Base-by-base conservation (phyloP, 1,140 invertebrate species). In the Drosophila suzukii region DNA sequence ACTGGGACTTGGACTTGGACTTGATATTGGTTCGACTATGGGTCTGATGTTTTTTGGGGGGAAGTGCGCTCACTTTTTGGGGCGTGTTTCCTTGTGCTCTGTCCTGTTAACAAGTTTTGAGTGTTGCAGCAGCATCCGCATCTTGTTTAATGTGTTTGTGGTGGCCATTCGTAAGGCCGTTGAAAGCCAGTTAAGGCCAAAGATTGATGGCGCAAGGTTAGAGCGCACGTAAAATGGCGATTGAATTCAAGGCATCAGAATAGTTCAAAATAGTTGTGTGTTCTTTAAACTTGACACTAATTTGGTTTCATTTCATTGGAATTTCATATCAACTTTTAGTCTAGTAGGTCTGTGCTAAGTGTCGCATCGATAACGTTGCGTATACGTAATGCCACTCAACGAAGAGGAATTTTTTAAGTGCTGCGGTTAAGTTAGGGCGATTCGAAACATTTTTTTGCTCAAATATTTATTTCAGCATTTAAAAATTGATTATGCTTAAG, bases 61-160 rank as follows among this genome's bases (percentile, higher is more conserved):
- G 27, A 11, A 36, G 65, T 67, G 66, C 32, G 10, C 32, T 34
- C 32, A 10, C 41, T 51, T 57, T 75, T 55, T 71, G 51, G 74
- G 74, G 74, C 63, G 62, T 77, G 74, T 65, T 56, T 55, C 20
- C 57, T 47, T 67, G 51, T 59, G 53, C 59, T 63, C 63, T 80
- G 81, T 88, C 70, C 82, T 86, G 82, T 86, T 86, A 86, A 86
- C 82, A 85, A 57, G 73, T 65, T 75, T 56, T 68, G 68, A 74
- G 51, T 84, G 51, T 71, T 44, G 53, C 57, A 63, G 53, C 67
- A 47, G 41, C 49, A 70, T 46, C 41, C 41, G 67, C 44, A 58
- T 49, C 70, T 73, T 73, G 68, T 73, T 73, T 53, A 73, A 73
- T 47, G 66, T 51, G 56, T 51, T 51, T 56, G 41, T 58, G 46